These are phyloP conservation scores for Lumbricus terrestris DNA, from an alignment of 2,888 invertebrate genomes.

Conservation along the genomic window DNA sequence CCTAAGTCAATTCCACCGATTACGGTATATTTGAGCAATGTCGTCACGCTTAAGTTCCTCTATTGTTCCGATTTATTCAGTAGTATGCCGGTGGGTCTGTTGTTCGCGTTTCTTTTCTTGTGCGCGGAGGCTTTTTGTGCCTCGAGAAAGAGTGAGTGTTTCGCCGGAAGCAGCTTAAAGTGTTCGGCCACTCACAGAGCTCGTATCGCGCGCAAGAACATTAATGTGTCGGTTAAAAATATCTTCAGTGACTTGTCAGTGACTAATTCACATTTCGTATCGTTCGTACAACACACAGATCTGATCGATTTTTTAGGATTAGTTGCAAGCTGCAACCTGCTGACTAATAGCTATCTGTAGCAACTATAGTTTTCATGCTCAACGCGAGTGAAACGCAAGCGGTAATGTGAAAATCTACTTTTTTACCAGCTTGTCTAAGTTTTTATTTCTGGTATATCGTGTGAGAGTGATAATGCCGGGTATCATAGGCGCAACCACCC, in stretches of 20 bases:
- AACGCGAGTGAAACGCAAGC: no score
- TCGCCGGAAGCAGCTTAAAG: neutral
- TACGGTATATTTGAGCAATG: neutral
- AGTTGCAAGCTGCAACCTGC: neutral
- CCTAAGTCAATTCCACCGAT: neutral
- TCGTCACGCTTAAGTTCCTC: neutral
- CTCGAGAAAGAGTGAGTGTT: neutral
- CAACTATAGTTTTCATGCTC: no score
- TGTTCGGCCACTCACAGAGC: neutral
- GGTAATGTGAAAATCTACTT: no score
- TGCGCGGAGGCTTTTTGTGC: neutral
- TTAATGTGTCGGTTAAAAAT: neutral
- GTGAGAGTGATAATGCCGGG: no score
- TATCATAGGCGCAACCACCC: no score
- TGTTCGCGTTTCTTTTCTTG: neutral
- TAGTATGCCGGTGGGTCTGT: neutral
- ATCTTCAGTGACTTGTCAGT: neutral
- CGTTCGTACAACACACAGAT: neutral
- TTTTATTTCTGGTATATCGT: no score
- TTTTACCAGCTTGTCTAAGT: no score
- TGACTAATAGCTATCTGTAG: no score
- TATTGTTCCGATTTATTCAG: neutral
- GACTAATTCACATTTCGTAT: neutral
- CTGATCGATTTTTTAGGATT: neutral
- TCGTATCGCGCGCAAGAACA: neutral